Evolutionary conservation across 2,797 vertebrate species (phyloP).

Genomic region (Crocidura indochinensis): DNA sequence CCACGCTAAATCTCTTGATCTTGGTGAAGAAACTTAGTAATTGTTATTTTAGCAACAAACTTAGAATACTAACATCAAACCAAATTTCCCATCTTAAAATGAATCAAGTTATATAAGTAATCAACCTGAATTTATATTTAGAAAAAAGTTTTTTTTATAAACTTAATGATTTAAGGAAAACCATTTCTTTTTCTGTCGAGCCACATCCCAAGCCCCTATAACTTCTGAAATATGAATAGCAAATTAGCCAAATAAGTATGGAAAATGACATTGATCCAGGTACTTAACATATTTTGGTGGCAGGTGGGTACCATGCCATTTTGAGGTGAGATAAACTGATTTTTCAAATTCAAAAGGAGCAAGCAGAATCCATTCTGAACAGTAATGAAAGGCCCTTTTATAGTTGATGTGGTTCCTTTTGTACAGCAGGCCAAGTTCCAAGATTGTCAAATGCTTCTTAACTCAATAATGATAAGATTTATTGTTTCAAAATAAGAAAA

Average conservation of each 20-base stretch:
- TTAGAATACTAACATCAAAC: slow-evolving; percentile 36
- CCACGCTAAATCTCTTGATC: slow-evolving; percentile 40
- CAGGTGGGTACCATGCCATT: slow-evolving; percentile 56
- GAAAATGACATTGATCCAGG: slow-evolving; percentile 19
- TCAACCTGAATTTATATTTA: neutral
- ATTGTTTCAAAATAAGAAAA: slow-evolving; percentile 37
- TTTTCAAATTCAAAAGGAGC: slow-evolving; percentile 39
- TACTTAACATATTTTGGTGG: slow-evolving; percentile 53
- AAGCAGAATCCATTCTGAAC: neutral
- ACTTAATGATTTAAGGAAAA: too few relatives aligned
- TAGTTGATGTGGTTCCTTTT: slow-evolving; percentile 48
- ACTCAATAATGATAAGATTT: slow-evolving; percentile 49
- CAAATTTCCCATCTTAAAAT: slow-evolving; percentile 53
- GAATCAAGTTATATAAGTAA: slow-evolving; percentile 6
- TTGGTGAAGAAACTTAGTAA: slow-evolving; percentile 50
- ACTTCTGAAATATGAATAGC: neutral
- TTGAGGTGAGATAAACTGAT: slow-evolving; percentile 61
- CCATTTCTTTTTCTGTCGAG: too few relatives aligned
- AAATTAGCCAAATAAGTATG: slow-evolving; percentile 29
- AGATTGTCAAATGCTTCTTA: slow-evolving; percentile 54
- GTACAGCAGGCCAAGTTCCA: slow-evolving; percentile 38
- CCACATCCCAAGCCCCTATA: too few relatives aligned
- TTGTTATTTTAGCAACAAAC: neutral
- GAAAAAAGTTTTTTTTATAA: neutral
- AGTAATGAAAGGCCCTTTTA: slow-evolving; percentile 36